phyloP scores from a whole-genome alignment of 2,888 invertebrate species.

The Athrips mouffetella region DNA sequence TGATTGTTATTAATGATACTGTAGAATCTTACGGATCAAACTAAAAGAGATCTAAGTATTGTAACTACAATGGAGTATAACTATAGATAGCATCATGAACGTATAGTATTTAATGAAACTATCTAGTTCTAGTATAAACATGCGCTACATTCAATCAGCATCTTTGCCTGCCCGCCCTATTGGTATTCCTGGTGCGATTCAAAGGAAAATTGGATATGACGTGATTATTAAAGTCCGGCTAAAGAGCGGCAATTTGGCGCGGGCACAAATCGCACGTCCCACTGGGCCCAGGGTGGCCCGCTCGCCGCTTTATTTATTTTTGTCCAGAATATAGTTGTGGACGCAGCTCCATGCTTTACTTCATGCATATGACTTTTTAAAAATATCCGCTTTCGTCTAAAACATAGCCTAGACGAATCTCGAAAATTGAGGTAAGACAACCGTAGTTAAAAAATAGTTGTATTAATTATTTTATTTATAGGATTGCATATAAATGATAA shows the following conservation, averaged over 20 bases:
- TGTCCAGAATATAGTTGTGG: slow-evolving; percentile 27
- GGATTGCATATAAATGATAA: neutral
- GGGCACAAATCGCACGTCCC: slow-evolving; percentile 62
- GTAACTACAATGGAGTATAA: too few relatives aligned
- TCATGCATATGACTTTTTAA: neutral
- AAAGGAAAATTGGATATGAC: slow-evolving; percentile 72
- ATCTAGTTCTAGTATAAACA: too few relatives aligned
- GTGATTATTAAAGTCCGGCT: slow-evolving; percentile 70
- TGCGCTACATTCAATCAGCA: slow-evolving; percentile 53
- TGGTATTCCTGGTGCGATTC: slow-evolving; percentile 58
- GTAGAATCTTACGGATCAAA: too few relatives aligned
- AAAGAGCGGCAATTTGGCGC: slow-evolving; percentile 71
- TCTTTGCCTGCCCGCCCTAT: slow-evolving; percentile 37
- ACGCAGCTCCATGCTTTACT: slow-evolving; percentile 3
- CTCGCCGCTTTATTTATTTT: slow-evolving; percentile 49
- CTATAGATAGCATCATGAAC: too few relatives aligned
- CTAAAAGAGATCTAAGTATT: too few relatives aligned
- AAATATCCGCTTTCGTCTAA: neutral
- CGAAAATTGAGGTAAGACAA: too few relatives aligned
- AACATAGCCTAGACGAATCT: too few relatives aligned
- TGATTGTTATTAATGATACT: neutral
- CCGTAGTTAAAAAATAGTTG: too few relatives aligned
- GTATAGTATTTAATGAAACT: neutral
- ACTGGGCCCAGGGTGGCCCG: slow-evolving; percentile 44
- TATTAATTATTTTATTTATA: too few relatives aligned